A percentile compares a stretch with the other conserved stretches of the same genome.
Conservation (phyloP, 2,888 invertebrate genomes). For the Tanytarsus gracilentus region DNA sequence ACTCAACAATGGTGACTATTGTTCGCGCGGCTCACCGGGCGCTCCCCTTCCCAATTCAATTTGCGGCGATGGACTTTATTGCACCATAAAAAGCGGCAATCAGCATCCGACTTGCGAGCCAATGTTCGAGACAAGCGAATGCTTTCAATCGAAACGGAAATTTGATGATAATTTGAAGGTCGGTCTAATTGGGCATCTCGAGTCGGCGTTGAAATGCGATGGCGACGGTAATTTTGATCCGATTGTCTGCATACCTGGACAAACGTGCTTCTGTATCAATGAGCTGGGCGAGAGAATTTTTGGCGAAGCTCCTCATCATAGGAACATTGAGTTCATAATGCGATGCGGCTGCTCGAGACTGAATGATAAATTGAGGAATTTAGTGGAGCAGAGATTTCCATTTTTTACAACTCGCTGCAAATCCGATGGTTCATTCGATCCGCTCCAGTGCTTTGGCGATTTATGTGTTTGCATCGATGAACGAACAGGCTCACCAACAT, state of each 20-base stretch:
- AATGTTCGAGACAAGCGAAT: conserved; percentile 34
- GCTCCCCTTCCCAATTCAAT: conserved; percentile 47
- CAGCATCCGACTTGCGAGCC: conserved; percentile 43
- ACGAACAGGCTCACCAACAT: conserved; percentile 45
- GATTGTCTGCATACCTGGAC: conserved; percentile 54
- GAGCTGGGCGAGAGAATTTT: conserved; percentile 55
- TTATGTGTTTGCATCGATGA: conserved; percentile 54
- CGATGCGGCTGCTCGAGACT: conserved; percentile 51
- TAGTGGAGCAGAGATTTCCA: conserved; percentile 42
- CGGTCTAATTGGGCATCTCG: conserved; percentile 48
- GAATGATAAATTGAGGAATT: conserved; percentile 44
- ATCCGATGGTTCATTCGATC: conserved; percentile 57
- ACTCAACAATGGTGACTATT: conserved; percentile 47
- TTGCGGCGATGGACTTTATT: conserved; percentile 52
- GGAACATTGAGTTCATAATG: conserved; percentile 34
- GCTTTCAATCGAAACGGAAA: conserved; percentile 33
- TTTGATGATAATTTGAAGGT: conserved; percentile 45
- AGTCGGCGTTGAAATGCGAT: conserved; percentile 53
- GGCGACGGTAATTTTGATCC: conserved; percentile 51
- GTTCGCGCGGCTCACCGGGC: conserved; percentile 48
- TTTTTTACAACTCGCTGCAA: conserved; percentile 51
- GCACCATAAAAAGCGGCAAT: conserved; percentile 36
- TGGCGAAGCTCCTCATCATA: conserved; percentile 51
- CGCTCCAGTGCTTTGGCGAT: conserved; percentile 54
- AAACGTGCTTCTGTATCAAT: conserved; percentile 57